These are phyloP conservation scores for Drosophila erecta DNA, from an alignment of 1,140 invertebrate species.

Conservation along the genomic window DNA sequence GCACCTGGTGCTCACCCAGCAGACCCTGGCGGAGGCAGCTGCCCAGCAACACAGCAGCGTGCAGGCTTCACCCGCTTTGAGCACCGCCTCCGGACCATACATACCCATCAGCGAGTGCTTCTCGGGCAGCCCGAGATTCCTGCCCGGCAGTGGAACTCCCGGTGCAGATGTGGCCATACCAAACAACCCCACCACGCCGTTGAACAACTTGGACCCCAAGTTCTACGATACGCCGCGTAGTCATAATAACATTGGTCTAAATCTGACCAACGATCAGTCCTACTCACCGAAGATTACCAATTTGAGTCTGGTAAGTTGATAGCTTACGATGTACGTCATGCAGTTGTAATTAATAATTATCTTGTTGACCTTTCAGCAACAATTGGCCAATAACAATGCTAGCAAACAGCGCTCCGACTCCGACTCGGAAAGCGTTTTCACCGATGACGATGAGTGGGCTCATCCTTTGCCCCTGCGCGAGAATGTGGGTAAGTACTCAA, in stretches of 20 bases:
- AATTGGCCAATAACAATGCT: slow-evolving; percentile 60
- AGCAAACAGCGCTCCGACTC: slow-evolving; percentile 85
- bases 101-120: slow-evolving; percentile 95
- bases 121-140: slow-evolving; percentile 89
- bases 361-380: slow-evolving; percentile 40
- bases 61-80: slow-evolving; percentile 87
- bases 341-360: neutral
- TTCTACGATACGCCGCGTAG: slow-evolving; percentile 86
- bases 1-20: slow-evolving; percentile 71
- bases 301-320: slow-evolving; percentile 61
- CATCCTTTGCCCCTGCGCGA: slow-evolving; percentile 78
- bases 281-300: slow-evolving; percentile 84
- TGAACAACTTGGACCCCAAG: slow-evolving; percentile 84
- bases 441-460: slow-evolving; percentile 87
- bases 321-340: neutral
- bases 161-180: slow-evolving; percentile 27
- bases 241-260: slow-evolving; percentile 84
- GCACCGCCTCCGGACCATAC: slow-evolving; percentile 89
- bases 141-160: slow-evolving; percentile 31
- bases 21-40: slow-evolving; percentile 60
- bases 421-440: slow-evolving; percentile 87
- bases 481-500: slow-evolving; percentile 71
- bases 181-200: slow-evolving; percentile 70
- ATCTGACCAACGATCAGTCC: slow-evolving; percentile 83
- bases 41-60: slow-evolving; percentile 74